Evolutionary conservation across 2,113 vertebrate species (phyloP).

Genomic region (Orthonyx spaldingii): DNA sequence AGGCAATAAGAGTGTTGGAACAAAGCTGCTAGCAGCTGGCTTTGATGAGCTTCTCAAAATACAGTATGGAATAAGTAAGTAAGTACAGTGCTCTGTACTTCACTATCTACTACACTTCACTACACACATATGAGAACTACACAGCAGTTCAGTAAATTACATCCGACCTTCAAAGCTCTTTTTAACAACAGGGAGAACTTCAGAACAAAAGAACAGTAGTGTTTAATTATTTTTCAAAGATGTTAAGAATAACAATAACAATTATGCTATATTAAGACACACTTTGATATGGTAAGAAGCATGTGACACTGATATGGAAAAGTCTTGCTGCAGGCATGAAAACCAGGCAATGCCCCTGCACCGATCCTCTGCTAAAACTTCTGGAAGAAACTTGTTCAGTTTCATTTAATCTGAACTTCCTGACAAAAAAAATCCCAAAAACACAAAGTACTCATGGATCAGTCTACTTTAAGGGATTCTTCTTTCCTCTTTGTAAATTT

Average conservation of each 20-base stretch:
- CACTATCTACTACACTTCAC: constrained; percentile 24
- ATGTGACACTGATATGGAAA: constrained; percentile 15
- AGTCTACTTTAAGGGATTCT: not conserved
- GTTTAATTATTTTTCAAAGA: constrained; percentile 67
- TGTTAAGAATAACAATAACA: constrained; percentile 58
- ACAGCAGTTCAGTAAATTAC: constrained; percentile 63
- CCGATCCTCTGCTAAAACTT: not conserved
- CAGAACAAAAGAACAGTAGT: constrained; percentile 37
- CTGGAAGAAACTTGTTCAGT: not conserved
- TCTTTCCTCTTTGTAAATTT: not conserved
- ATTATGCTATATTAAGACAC: constrained; percentile 59
- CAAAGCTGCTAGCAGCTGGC: constrained; percentile 64
- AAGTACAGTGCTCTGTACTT: constrained; percentile 38
- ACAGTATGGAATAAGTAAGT: constrained; percentile 36
- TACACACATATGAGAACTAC: constrained; percentile 60
- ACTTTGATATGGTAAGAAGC: constrained; percentile 32
- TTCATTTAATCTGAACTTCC: not conserved
- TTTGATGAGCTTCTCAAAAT: constrained; percentile 44
- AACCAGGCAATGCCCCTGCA: not conserved
- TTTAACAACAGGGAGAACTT: constrained; percentile 52
- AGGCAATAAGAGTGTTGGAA: constrained; percentile 71
- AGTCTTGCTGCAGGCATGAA: not conserved
- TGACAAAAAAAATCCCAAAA: not conserved
- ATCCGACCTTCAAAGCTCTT: constrained; percentile 54
- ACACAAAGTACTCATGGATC: not conserved